Evolutionary conservation across 2,888 invertebrate genomes (phyloP), one percentile per base, ranked within the genome.

Genomic region (Ptilodon capucinus): DNA sequence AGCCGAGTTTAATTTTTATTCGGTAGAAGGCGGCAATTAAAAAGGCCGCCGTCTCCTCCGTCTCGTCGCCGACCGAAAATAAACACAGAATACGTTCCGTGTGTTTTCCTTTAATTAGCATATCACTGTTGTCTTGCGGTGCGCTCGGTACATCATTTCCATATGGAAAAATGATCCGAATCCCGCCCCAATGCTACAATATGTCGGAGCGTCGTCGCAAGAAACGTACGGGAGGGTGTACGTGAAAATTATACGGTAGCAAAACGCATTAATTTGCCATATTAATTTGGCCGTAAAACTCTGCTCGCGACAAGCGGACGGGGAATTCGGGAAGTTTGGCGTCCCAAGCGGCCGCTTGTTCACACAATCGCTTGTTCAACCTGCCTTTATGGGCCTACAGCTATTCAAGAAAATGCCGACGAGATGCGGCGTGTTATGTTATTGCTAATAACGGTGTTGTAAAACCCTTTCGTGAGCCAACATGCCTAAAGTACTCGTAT

Each of bases 221-320:
- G 89, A 83, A 88, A 71, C 74, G 71, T 84, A 81, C 84, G 28
- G 28, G 28, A 7, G 11, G 25, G n/a, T 75, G 74, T 64, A 68
- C 77, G 80, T 74, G 81, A 81, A 91, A 91, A 91, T 91, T 91
- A 91, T 91, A 87, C 91, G 80, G 83, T 83, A 75, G 71, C 74
- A 81, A 73, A 76, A 81, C 86, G 90, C 91, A 91, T 91, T 91
- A 91, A 91, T 91, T 91, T 91, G 91, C 91, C 86, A 91, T 91
- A 91, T 91, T 91, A 91, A 91, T 91, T 91, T 91, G 82, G 86
- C 86, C 84, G 91, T 91, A 91, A 91, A 91, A 91, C 90, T 91
- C 89, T 88, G 91, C 64, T 85, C 78, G 86, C 89, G 91, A 90
- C 90, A 86, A 83, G 86, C 69, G 80, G 65, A 68, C 69, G 73